phyloP scores from a whole-genome alignment of 2,113 vertebrate species.

The Chelonoidis abingdonii region DNA sequence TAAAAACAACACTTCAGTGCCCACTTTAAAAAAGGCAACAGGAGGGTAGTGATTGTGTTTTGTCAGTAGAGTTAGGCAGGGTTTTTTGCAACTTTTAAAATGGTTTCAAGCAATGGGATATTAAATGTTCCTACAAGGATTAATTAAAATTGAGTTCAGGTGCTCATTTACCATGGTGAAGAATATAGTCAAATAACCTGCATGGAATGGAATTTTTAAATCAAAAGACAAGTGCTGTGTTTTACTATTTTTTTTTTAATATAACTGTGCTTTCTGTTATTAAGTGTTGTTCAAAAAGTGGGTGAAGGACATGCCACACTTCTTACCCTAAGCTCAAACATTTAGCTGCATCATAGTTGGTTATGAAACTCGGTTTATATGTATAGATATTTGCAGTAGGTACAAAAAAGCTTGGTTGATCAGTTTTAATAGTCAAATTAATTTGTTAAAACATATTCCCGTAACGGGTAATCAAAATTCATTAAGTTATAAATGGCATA shows the following conservation, averaged over 20 bases:
- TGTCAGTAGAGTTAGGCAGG: background rate
- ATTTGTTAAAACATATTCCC: background rate
- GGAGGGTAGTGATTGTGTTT: background rate
- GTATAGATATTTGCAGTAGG: accelerated
- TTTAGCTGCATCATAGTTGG: background rate
- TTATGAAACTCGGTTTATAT: background rate
- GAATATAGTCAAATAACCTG: background rate
- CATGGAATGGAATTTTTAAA: background rate
- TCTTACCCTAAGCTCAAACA: background rate
- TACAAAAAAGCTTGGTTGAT: background rate
- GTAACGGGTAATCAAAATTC: background rate
- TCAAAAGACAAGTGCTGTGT: no score
- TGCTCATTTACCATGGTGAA: background rate
- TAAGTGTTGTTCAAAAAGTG: background rate
- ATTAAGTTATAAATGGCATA: background rate
- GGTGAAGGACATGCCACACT: background rate
- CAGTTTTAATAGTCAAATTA: background rate
- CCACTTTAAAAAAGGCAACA: background rate
- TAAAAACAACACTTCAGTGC: accelerated
- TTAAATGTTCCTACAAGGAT: background rate
- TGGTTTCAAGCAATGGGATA: background rate
- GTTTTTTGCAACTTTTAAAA: background rate
- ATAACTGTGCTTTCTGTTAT: background rate
- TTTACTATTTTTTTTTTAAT: background rate
- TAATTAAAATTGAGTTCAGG: background rate